Percentiles rank a stretch among this genome's conserved stretches.
These are phyloP conservation scores for Rutilus rutilus DNA, from an alignment of 2,113 vertebrate genomes.

Conservation along the genomic window DNA sequence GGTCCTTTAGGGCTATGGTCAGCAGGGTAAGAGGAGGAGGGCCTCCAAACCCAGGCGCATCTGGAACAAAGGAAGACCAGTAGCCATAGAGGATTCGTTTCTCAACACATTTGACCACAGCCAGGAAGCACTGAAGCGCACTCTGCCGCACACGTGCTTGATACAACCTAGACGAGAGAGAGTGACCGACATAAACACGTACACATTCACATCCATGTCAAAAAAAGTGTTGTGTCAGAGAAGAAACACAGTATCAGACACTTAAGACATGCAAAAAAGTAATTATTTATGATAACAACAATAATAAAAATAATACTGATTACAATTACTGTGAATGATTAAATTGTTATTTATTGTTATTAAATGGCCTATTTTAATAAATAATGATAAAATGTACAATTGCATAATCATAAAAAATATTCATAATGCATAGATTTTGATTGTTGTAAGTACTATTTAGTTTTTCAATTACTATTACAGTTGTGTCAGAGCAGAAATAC, in stretches of 20 bases:
- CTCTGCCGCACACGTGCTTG: constrained; percentile 89
- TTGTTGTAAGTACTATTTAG: neutral
- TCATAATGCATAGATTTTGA: neutral
- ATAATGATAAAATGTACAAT: neutral
- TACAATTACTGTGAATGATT: neutral
- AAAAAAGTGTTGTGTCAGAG: neutral
- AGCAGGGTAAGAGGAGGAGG: constrained; percentile 89
- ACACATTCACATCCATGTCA: neutral
- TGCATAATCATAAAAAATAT: neutral
- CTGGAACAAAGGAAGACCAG: constrained; percentile 96
- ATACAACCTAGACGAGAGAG: constrained; percentile 77
- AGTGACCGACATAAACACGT: neutral
- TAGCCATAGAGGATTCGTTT: constrained; percentile 92
- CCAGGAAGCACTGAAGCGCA: constrained; percentile 89
- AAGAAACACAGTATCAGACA: neutral
- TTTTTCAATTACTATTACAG: neutral
- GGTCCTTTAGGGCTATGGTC: constrained; percentile 93
- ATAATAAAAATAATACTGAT: neutral
- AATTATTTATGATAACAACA: neutral
- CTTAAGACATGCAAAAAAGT: neutral
- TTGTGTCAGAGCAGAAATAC: neutral
- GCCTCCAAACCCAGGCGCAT: constrained; percentile 85
- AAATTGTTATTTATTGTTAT: no score
- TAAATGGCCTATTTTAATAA: neutral
- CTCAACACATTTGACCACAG: constrained; percentile 89